phyloP scores from a whole-genome alignment of 2,797 vertebrate species.

The Craterocephalus amniculus region DNA sequence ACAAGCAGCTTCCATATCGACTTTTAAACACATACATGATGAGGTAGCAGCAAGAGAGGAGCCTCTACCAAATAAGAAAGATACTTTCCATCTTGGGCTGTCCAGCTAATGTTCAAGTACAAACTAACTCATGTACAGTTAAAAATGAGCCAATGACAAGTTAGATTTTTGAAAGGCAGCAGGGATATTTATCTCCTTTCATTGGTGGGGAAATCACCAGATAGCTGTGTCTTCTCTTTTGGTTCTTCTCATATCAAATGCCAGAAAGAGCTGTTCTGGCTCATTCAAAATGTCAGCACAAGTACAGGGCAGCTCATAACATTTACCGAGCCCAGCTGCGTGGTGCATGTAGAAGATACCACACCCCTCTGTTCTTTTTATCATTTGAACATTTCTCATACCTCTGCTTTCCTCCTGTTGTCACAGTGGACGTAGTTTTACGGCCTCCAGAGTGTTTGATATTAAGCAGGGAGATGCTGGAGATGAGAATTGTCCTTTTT shows the following conservation, averaged over 20 bases:
- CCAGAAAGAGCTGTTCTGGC: slow-evolving; percentile 33
- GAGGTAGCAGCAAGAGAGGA: too few relatives aligned
- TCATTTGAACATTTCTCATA: background rate
- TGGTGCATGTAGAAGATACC: slow-evolving; percentile 24
- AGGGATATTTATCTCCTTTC: background rate
- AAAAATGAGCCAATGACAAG: too few relatives aligned
- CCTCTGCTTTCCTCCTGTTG: background rate
- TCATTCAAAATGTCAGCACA: slow-evolving; percentile 69
- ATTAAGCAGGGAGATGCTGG: background rate
- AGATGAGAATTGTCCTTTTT: slow-evolving; percentile 38
- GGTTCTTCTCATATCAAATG: slow-evolving; percentile 50
- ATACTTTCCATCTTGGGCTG: too few relatives aligned
- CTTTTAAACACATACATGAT: background rate
- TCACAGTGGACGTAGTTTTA: background rate
- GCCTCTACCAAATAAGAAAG: too few relatives aligned
- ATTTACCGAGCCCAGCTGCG: slow-evolving; percentile 44
- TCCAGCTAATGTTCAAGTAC: too few relatives aligned
- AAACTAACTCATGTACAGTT: too few relatives aligned
- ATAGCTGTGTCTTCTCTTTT: slow-evolving; percentile 19
- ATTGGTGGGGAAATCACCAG: background rate
- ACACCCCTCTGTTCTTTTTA: background rate
- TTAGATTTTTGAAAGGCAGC: slow-evolving; percentile 1
- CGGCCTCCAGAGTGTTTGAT: slow-evolving; percentile 6
- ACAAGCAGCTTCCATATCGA: background rate
- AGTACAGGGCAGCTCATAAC: slow-evolving; percentile 32